Evolutionary conservation across 2,113 vertebrate genomes (phyloP).

Genomic region (Laticauda colubrina): DNA sequence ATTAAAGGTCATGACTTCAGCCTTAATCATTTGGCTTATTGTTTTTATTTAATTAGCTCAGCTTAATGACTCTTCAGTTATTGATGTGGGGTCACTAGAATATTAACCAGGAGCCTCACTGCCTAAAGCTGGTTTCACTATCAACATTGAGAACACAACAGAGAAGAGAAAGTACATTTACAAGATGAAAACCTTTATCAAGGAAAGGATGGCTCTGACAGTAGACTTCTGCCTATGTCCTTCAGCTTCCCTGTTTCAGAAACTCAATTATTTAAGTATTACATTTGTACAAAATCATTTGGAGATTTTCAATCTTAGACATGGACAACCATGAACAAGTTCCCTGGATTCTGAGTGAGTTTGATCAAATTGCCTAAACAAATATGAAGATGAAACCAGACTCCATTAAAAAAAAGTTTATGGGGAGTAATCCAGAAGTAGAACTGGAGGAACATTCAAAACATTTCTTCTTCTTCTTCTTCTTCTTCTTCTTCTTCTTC

Average conservation of each 20-base stretch:
- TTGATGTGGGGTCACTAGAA: conserved; percentile 43
- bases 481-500: too few species aligned
- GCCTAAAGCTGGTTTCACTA: conserved; percentile 8
- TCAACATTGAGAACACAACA: background rate
- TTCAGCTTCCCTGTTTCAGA: background rate
- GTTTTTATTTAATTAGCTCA: conserved; percentile 73
- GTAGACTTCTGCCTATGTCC: background rate
- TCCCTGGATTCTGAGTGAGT: background rate
- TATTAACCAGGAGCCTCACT: conserved; percentile 27
- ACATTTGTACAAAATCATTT: background rate
- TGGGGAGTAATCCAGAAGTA: background rate
- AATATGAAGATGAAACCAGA: background rate
- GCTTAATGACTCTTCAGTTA: conserved; percentile 66
- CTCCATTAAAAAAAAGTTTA: background rate
- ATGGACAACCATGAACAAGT: background rate
- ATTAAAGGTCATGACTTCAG: conserved; percentile 66
- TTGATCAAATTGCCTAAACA: background rate
- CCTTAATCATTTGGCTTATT: conserved; percentile 69
- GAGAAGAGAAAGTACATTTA: background rate
- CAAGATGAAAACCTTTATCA: background rate
- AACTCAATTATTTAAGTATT: background rate
- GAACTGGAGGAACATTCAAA: background rate
- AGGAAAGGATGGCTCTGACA: background rate
- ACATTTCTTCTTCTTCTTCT: background rate
- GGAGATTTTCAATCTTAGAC: background rate